Evolutionary conservation across 2,113 vertebrate species (phyloP), one percentile per base, ranked within the genome.

Genomic region (Actenoides lindsayi): DNA sequence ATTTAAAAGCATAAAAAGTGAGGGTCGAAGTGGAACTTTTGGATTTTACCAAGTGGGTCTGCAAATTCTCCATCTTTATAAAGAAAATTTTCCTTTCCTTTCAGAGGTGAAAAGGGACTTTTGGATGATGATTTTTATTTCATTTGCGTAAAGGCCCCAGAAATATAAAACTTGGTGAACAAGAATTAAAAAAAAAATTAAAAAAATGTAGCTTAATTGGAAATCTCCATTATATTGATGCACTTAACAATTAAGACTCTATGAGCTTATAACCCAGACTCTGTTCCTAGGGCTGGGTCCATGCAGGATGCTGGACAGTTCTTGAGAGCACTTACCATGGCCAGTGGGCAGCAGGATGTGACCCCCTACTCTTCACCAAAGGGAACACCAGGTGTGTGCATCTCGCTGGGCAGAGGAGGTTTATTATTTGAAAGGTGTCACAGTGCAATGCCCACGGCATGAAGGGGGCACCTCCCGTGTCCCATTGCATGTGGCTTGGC

Each of bases 1-100:
- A 78, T 39, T 76, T 31, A 21, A 96, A 93, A 96, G 65, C 8
- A 5, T 79, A 71, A 75, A 59, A 97, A 94, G 37, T 69, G 18
- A 81, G 71, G n/a, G 44, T 60, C 4, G 2, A 71, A 85, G 48
- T 6, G 39, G 91, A 90, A 87, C 44, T 65, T 91, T 14, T 46
- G 48, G 70, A 54, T 82, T 92, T 91, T 80, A 73, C 31, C 16
- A 76, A 76, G 41, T 15, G 16, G n/a, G 15, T 62, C 59, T 84
- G 53, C 31, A 76, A 62, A 82, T 50, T 73, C 69, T 76, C 23
- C 18, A 14, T 35, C 56, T 60, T 69, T 35, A 63, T 18, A 51
- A 17, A 74, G 59, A 50, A 60, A 68, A 44, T 20, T 13, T 77
- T 70, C 3, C 9, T 53, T 87, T 92, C 23, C 42, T 90, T 83